phyloP scores from a whole-genome alignment of 2,113 vertebrate species.

The Serinus canaria region DNA sequence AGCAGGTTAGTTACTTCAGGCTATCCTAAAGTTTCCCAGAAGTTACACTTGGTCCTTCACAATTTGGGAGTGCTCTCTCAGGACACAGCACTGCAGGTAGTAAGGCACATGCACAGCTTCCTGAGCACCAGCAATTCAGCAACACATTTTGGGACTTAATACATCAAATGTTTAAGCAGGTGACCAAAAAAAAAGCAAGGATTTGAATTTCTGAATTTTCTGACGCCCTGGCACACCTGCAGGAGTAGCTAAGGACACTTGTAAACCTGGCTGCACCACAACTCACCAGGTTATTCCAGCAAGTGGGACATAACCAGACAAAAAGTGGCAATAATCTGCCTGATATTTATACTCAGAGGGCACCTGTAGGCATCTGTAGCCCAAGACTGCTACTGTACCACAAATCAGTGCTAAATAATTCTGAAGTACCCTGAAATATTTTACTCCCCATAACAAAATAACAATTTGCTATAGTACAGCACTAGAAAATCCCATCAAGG shows the following conservation, averaged over 20 bases:
- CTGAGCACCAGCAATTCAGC: background rate
- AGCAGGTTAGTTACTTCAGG: background rate
- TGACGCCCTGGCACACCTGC: background rate
- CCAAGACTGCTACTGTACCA: background rate
- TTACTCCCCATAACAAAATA: background rate
- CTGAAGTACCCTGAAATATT: background rate
- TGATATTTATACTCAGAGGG: background rate
- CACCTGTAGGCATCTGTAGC: background rate
- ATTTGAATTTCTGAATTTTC: background rate
- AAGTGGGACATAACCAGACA: background rate
- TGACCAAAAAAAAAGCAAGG: background rate
- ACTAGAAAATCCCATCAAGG: background rate
- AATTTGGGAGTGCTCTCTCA: background rate
- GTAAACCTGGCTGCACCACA: background rate
- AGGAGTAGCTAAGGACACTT: background rate
- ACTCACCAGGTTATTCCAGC: background rate
- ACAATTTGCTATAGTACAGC: background rate
- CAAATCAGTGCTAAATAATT: background rate
- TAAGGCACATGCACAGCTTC: background rate
- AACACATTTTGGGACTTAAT: background rate
- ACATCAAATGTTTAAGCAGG: background rate
- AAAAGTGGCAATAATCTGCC: background rate
- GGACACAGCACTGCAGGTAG: background rate
- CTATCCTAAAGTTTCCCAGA: background rate
- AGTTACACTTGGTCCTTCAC: background rate